Evolutionary conservation across 2,113 vertebrate genomes (phyloP).

Genomic region (Laterallus jamaicensis): DNA sequence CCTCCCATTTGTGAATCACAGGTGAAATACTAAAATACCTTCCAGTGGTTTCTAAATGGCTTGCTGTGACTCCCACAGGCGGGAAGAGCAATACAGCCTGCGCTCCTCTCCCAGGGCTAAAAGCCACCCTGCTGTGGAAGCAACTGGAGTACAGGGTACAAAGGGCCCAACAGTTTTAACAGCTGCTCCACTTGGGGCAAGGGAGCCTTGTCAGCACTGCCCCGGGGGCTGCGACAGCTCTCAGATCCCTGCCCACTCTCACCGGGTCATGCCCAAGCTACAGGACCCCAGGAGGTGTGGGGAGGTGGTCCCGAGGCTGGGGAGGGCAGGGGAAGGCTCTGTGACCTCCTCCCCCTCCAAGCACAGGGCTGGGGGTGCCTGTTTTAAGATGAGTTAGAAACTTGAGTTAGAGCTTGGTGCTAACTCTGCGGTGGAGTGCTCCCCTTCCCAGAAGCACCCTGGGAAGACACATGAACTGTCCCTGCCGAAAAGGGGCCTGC

Average conservation of each 20-base stretch:
- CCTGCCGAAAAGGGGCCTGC: neutral
- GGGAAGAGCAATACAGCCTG: neutral
- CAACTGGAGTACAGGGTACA: neutral
- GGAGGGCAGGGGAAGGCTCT: neutral
- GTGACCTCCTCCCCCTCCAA: rapidly evolving
- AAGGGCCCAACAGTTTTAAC: neutral
- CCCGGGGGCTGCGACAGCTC: rapidly evolving
- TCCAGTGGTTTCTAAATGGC: neutral
- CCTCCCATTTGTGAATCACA: neutral
- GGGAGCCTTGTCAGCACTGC: neutral
- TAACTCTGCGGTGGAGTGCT: rapidly evolving
- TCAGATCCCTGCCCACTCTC: neutral
- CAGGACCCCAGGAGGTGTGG: rapidly evolving
- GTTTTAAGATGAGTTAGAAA: neutral
- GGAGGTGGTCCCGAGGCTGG: neutral
- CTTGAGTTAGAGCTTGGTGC: neutral
- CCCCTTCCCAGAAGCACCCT: neutral
- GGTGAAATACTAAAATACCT: neutral
- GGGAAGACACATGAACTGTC: rapidly evolving
- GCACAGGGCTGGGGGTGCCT: no score
- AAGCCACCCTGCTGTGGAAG: neutral
- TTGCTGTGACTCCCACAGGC: neutral
- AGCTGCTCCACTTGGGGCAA: neutral
- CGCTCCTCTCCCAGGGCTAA: neutral
- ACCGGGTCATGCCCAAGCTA: neutral